Percentiles rank a stretch among this genome's conserved stretches.
Conservation (phyloP, 2,888 invertebrate genomes). For the Tipula lateralis region DNA sequence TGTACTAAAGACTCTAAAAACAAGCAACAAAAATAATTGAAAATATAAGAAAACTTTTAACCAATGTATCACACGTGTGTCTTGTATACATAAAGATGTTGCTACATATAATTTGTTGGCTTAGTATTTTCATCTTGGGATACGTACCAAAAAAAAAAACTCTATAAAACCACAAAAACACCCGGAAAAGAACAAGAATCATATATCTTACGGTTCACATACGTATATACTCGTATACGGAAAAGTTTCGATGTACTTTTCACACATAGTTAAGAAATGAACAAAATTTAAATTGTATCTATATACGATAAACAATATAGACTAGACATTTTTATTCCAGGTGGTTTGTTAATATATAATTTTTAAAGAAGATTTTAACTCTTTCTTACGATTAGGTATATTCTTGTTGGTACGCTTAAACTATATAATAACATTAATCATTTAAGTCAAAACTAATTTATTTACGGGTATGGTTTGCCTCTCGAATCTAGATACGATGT, state of each 20-base stretch:
- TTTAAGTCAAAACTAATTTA: neutral
- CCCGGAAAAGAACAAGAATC: neutral
- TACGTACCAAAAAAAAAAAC: neutral
- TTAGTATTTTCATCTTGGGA: neutral
- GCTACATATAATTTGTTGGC: neutral
- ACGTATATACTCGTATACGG: neutral
- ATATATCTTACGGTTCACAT: neutral
- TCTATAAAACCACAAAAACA: neutral
- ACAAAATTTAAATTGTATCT: neutral
- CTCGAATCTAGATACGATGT: no score
- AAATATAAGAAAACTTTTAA: slow-evolving; percentile 24
- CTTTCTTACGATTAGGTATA: neutral
- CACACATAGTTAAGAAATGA: neutral
- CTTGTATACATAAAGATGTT: neutral
- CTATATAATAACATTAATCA: neutral
- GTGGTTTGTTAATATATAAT: neutral
- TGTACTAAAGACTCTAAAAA: neutral
- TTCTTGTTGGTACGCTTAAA: neutral
- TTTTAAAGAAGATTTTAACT: neutral
- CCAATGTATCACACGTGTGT: slow-evolving; percentile 19
- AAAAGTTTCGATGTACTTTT: neutral
- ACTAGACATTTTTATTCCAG: neutral
- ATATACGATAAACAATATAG: neutral
- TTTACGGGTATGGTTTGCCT: no score
- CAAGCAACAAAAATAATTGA: slow-evolving; percentile 11